Evolutionary conservation across 2,888 invertebrate species (phyloP).

Genomic region (Tenthredo mesomela): DNA sequence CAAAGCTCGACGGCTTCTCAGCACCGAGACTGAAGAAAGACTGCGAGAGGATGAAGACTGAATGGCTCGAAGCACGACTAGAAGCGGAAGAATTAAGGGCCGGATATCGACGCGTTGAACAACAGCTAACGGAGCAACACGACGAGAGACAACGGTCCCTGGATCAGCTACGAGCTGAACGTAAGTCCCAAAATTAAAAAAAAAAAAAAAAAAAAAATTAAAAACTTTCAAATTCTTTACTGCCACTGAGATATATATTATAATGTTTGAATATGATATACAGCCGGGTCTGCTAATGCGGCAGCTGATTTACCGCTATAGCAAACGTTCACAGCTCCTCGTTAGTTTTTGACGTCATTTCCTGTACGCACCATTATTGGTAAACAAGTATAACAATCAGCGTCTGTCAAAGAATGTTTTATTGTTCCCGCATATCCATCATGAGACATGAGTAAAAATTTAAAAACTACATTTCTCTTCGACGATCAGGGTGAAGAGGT

Average conservation of each 20-base stretch:
- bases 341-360: constrained; percentile 39
- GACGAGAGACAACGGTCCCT: constrained; percentile 72
- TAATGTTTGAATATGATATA: not conserved
- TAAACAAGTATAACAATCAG: constrained; percentile 6
- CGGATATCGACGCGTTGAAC: constrained; percentile 74
- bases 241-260: not conserved
- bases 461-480: not conserved
- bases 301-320: constrained; percentile 42
- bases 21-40: constrained; percentile 80
- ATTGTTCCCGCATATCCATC: not conserved
- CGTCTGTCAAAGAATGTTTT: not conserved
- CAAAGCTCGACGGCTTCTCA: constrained; percentile 83
- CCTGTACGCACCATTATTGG: constrained; percentile 33
- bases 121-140: constrained; percentile 75
- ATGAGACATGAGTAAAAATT: not conserved
- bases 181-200: constrained; percentile 65
- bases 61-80: constrained; percentile 77
- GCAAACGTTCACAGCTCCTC: constrained; percentile 13
- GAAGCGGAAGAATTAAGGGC: constrained; percentile 78
- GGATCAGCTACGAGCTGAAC: constrained; percentile 72
- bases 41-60: constrained; percentile 78
- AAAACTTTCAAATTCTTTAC: not conserved
- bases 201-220: not conserved
- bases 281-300: not conserved
- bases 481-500: not conserved